Evolutionary conservation across 1,140 invertebrate genomes (phyloP), one percentile per base, ranked within the genome.

Genomic region (Drosophila nikananu): DNA sequence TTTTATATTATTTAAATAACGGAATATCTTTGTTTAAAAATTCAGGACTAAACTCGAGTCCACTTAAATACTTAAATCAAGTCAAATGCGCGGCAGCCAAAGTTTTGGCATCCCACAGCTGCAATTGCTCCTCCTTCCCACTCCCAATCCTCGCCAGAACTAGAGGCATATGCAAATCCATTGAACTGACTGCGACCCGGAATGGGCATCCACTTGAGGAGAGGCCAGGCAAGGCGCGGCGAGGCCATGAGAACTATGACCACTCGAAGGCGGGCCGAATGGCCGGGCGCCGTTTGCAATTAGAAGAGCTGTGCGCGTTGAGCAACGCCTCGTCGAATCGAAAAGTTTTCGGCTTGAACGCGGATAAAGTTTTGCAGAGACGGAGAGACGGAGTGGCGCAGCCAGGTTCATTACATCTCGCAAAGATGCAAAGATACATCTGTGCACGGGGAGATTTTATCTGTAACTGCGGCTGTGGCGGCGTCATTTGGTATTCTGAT

Each of bases 401-500:
- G 58, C 27, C 63, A 66, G 59, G 63, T 63, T 66, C 63, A 66
- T 46, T 66, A 66, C 63, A 66, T 63, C 21, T 25, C 37, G 57
- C 61, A 61, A 25, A 57, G 59, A 64, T 66, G 42, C 68, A 67
- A 12, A 68, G 63, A 67, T 79, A 80, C 71, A 75, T 39, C 54
- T 57, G 54, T 12, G 54, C 35, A 25, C 35, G 54, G 15, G 21
- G 54, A 23, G 35, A 57, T 57, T 57, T 35, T 57, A 57, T 57
- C 54, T 57, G 54, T 57, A 57, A 39, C 8, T 57, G 54, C 32
- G 9, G 41, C 42, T 44, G 42, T 21, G 51, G 30, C 76, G 62
- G 68, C 83, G 59, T 79, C 81, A 87, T 87, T 81, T 84, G 64
- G 83, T 81, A 87, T 89, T 78, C 81, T 81, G 77, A 80, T 86